Evolutionary conservation across 2,888 invertebrate species (phyloP).

Genomic region (Andrena dorsata): DNA sequence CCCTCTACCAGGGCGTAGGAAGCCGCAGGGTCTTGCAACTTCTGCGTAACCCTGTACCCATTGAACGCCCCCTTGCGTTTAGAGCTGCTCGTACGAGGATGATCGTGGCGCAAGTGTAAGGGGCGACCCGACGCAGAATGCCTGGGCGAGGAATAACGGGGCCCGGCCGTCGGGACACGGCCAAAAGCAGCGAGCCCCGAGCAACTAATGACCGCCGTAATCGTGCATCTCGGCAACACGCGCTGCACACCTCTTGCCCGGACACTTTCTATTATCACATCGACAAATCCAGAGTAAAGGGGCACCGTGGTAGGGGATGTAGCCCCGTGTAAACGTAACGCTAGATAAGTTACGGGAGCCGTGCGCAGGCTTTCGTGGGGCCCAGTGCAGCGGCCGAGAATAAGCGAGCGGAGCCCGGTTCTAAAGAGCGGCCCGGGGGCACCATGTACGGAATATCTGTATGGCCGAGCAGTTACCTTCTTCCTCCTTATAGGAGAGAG

Average conservation of each 20-base stretch:
- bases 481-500: slow-evolving; percentile 70
- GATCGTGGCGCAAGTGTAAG: not conserved
- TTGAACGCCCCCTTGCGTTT: not conserved
- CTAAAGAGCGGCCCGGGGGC: slow-evolving; percentile 58
- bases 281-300: slow-evolving; percentile 68
- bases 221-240: slow-evolving; percentile 47
- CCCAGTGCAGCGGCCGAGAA: slow-evolving; percentile 38
- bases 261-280: slow-evolving; percentile 73
- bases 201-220: slow-evolving; percentile 61
- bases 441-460: slow-evolving; percentile 80
- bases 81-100: not conserved
- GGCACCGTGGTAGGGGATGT: slow-evolving; percentile 34
- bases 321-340: slow-evolving; percentile 69
- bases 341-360: slow-evolving; percentile 70
- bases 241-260: slow-evolving; percentile 22
- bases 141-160: slow-evolving; percentile 17
- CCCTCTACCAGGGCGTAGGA: no score
- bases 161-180: slow-evolving; percentile 23
- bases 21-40: no score
- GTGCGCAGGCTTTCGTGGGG: slow-evolving; percentile 42
- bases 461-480: slow-evolving; percentile 68
- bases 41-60: no score
- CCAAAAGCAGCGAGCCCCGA: slow-evolving; percentile 55
- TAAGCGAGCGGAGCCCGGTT: slow-evolving; percentile 47
- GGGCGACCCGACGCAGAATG: slow-evolving; percentile 1